These are phyloP conservation scores for Stenopsyche tienmushanensis DNA, from an alignment of 1,140 invertebrate species.

Conservation along the genomic window DNA sequence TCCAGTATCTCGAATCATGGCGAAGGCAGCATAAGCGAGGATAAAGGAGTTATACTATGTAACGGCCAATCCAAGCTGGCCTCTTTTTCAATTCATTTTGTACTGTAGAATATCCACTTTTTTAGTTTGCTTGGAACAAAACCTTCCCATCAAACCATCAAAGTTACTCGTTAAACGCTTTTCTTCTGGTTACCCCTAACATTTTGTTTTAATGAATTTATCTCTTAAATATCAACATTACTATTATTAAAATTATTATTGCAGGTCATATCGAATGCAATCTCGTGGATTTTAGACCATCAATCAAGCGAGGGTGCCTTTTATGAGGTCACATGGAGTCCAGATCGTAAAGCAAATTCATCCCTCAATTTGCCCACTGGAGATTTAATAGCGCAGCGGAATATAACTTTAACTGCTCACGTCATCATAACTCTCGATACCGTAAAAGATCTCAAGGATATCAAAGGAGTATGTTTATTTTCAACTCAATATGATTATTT, in stretches of 20 bases:
- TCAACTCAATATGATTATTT: constrained; percentile 14
- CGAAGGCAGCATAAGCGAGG: too few relatives aligned
- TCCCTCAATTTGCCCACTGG: constrained; percentile 57
- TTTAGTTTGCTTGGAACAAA: too few relatives aligned
- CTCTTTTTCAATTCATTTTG: too few relatives aligned
- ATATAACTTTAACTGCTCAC: constrained; percentile 87
- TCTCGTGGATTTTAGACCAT: constrained; percentile 77
- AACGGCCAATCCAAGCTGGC: too few relatives aligned
- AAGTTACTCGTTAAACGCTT: not conserved
- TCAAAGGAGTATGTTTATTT: constrained; percentile 58
- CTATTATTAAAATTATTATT: constrained; percentile 22
- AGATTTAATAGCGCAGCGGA: constrained; percentile 62
- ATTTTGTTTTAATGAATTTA: not conserved
- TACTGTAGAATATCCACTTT: too few relatives aligned
- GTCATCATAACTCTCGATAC: constrained; percentile 81
- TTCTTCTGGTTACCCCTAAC: not conserved
- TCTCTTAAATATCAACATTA: not conserved
- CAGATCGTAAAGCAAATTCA: constrained; percentile 82
- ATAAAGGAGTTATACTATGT: too few relatives aligned
- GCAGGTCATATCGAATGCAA: constrained; percentile 72
- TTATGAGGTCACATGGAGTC: constrained; percentile 79
- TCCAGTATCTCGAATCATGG: too few relatives aligned
- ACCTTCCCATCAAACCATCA: too few relatives aligned
- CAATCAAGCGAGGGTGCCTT: constrained; percentile 80
- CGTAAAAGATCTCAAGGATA: constrained; percentile 83